Conservation (phyloP, 2,797 vertebrate species). For the Pteronotus mesoamericanus region DNA sequence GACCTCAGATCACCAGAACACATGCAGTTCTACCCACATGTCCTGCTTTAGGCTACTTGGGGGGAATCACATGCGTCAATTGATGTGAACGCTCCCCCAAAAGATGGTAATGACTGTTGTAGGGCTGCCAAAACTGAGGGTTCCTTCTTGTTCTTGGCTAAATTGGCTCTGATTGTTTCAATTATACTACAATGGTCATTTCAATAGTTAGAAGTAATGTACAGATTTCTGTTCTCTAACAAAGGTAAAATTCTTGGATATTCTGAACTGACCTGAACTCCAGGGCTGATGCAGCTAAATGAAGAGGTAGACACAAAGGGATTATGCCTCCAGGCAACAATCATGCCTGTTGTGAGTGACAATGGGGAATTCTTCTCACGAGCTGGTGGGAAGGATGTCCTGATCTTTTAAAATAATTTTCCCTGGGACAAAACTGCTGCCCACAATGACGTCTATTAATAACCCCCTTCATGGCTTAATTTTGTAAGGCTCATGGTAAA, state of each 20-base stretch:
- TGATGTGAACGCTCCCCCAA: not conserved
- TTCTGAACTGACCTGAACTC: not conserved
- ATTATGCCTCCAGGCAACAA: not conserved
- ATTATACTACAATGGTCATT: not conserved
- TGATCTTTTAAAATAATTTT: slow-evolving; percentile 27
- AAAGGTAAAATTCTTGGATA: not conserved
- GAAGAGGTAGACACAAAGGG: not conserved
- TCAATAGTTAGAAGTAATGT: not conserved
- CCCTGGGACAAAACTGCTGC: slow-evolving; percentile 27
- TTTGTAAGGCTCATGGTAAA: slow-evolving; percentile 31
- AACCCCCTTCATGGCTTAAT: slow-evolving; percentile 13
- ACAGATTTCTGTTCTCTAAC: not conserved
- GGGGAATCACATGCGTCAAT: not conserved
- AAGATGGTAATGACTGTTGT: not conserved
- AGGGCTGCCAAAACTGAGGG: not conserved
- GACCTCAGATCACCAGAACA: not conserved
- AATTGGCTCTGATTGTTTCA: not conserved
- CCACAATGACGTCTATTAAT: slow-evolving; percentile 22
- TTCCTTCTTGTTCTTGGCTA: not conserved
- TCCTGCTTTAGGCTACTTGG: not conserved
- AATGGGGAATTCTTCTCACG: not conserved
- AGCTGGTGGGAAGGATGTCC: not conserved
- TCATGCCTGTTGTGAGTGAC: not conserved
- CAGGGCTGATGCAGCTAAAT: not conserved
- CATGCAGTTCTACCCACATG: not conserved